Base-by-base conservation (phyloP, 2,113 vertebrate genomes). In the Xiphorhynchus elegans region DNA sequence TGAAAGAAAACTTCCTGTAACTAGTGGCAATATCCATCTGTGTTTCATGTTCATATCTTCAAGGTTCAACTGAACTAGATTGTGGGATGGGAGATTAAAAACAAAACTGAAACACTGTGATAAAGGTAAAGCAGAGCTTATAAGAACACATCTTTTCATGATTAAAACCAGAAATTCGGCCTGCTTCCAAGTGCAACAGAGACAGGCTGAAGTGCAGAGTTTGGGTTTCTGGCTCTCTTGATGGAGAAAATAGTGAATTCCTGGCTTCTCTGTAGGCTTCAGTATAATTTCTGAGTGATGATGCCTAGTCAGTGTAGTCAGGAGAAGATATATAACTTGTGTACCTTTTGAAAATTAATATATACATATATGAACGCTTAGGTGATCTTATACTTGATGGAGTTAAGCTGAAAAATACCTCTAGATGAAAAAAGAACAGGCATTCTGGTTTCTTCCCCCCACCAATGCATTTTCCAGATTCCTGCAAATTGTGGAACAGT, bases 391-490 rank as follows among this genome's bases (percentile, higher is more conserved):
- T 17, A 37, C 17, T 81, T 82, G 63, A 53, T 53, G 39, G 66
- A 72, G 9, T 89, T 92, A 93, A 90, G 75, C 37, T 67, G 79
- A 59, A 85, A 90, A 89, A 55, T 39, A 13, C 37, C 35, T 56
- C n/a, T 49, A 49, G 46, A 37, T 83, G 49, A 88, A 85, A 85
- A 76, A 92, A 88, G 24, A 35, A 24, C 50, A 72, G 75, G 50
- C 16, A 3, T 42, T 68, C 29, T 76, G 33, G 7, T 59, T 75
- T 52, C 9, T 31, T 10, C 2, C 0, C 0, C 7, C 15, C 4
- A 6, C 35, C 15, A 15, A 3, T 79, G 26, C 25, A 47, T 42
- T 82, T 89, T 64, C 39, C 42, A 73, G 50, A n/a, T 17, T 62
- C 42, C 23, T 67, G 50, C 25, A 66, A 89, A 14, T 66, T 37